Evolutionary conservation across 2,797 vertebrate genomes (phyloP), one percentile per base, ranked within the genome.

Genomic region (Sciurus carolinensis): DNA sequence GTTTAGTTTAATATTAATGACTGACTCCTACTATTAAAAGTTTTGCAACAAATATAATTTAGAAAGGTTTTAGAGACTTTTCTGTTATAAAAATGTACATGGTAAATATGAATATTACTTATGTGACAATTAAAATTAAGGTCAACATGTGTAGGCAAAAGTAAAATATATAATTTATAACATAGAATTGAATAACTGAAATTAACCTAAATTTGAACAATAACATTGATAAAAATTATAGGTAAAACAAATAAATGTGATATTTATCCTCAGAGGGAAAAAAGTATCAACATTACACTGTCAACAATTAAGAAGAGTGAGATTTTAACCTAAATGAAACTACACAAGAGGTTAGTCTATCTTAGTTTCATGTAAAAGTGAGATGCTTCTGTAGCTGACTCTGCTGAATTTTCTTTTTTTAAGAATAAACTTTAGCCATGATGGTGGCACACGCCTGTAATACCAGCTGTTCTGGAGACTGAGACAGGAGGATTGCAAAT

Each of bases 221-320:
- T 44, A 30, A 83, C n/a, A 72, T n/a, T 95, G 42, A 73, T 81
- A 87, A 72, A 95, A 75, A 42, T 52, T 85, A 42, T 88, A 6
- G 44, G 11, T 80, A 47, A 92, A 57, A 42, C 0, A 83, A 89
- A 42, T 86, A 72, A 94, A 9, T 2, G 28, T 50, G 2, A 7
- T 73, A 3, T 62, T 69, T 39, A 50, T 47, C 80, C 47, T 87
- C 18, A 33, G 17, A 17, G 1, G 18, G 3, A 26, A 52, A 77
- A 71, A n/a, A 47, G 5, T 33, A 3, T 26, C 10, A 90, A 9
- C 69, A 69, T 72, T 72, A 52, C 0, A 71, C 15, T 44, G 18
- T 8, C 2, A 54, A 71, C 26, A 69, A 5, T 8, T 44, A 6
- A 86, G 73, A 6, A 71, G 4, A 22, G 1, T 30, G 20, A 64